Conservation (phyloP, 2,888 invertebrate species). For the Mythimna ferrago region DNA sequence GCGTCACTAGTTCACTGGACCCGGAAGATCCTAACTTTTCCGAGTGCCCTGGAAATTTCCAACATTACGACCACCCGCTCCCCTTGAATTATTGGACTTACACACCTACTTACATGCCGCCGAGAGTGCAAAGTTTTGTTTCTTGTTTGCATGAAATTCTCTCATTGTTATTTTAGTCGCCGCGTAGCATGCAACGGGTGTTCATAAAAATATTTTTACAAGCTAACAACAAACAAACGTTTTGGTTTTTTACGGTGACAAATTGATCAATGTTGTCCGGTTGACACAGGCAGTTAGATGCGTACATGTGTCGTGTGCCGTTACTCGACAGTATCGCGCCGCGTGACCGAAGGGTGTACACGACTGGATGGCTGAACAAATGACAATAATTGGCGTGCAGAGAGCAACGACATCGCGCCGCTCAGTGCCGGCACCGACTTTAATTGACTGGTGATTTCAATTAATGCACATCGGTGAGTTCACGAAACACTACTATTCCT, state of each 20-base stretch:
- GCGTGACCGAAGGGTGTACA: constrained; percentile 69
- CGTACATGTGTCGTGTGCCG: constrained; percentile 52
- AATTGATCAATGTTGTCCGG: constrained; percentile 41
- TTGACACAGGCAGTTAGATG: constrained; percentile 49
- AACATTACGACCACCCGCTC: constrained; percentile 87
- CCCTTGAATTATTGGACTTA: constrained; percentile 86
- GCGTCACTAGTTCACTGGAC: constrained; percentile 78
- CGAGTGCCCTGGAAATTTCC: constrained; percentile 81
- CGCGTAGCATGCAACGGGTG: constrained; percentile 58
- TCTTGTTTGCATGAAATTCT: constrained; percentile 82
- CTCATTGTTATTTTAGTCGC: constrained; percentile 73
- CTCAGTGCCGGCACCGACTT: constrained; percentile 77
- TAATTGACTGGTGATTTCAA: constrained; percentile 88
- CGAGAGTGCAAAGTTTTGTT: constrained; percentile 87
- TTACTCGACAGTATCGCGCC: constrained; percentile 57
- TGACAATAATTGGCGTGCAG: constrained; percentile 84
- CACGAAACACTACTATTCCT: constrained; percentile 81
- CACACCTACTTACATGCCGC: constrained; percentile 84
- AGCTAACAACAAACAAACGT: constrained; percentile 36
- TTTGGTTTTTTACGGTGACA: constrained; percentile 40
- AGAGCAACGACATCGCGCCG: constrained; percentile 75
- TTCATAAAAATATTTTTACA: constrained; percentile 54
- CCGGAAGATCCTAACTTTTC: constrained; percentile 80
- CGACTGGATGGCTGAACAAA: constrained; percentile 80
- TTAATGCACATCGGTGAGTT: constrained; percentile 83